Evolutionary conservation across 2,888 invertebrate genomes (phyloP), one percentile per base, ranked within the genome.

Genomic region (Cremastinae sp.): DNA sequence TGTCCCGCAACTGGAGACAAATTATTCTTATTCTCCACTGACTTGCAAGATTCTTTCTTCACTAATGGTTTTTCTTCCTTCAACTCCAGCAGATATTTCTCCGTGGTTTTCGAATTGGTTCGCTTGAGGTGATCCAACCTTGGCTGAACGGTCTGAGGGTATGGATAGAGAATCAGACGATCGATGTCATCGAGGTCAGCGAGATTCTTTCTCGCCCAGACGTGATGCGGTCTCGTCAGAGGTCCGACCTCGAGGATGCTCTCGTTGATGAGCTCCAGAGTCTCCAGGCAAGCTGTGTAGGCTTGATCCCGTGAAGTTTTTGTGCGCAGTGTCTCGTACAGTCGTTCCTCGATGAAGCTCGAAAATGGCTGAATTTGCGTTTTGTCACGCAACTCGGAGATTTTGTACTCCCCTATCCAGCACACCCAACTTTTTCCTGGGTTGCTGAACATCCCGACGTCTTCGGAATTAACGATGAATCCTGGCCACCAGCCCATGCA

Each of bases 401-500:
- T 87, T 55, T 79, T 81, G 16, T 80, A 78, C 70, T 87, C 86
- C n/a, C 83, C 83, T 62, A 87, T 82, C 87, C 87, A 87, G 75
- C 80, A 85, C 41, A 87, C 83, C 85, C 87, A 87, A 10, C 82
- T 64, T 62, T 86, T 87, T 5, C 81, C 85, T 2, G 80, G 39
- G 8, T 73, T 80, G 10, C 77, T 2, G 39, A 65, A 59, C 84
- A 85, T 86, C 10, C 87, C 85, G n/a, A 81, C 85, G 73, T 87
- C 84, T n/a, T 83, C 82, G 28, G 86, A 83, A 51, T 83, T 79
- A 64, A 87, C 73, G 20, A 87, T 81, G 39, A 87, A 49, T 37
- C 87, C 88, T 77, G 88, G 88, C 87, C 87, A 88, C 88, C 87
- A 88, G 22, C 84, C 85, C 28, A 66, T 79, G 37, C 84, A 87